These are phyloP conservation scores for Morpho helenor DNA, from an alignment of 2,888 invertebrate species.

Conservation along the genomic window DNA sequence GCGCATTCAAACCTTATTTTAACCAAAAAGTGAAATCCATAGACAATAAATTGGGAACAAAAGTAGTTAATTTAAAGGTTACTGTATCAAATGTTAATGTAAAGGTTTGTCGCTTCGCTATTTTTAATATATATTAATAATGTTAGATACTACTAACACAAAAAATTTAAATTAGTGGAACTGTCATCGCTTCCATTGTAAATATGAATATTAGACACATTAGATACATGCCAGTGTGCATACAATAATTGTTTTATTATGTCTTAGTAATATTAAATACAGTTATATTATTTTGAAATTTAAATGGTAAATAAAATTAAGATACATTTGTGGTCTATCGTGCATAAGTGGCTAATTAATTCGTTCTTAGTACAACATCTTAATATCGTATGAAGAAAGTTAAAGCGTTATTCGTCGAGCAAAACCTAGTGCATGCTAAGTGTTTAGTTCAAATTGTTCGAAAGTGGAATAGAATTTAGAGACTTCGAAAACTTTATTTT, in stretches of 20 bases:
- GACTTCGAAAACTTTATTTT: constrained; percentile 1
- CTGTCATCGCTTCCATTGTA: too few species aligned
- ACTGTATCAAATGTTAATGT: too few species aligned
- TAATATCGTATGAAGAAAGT: constrained; percentile 16
- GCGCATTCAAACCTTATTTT: too few species aligned
- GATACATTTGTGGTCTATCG: constrained; percentile 35
- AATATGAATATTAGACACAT: neutral
- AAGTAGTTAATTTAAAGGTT: too few species aligned
- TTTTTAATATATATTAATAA: too few species aligned
- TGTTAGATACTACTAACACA: too few species aligned
- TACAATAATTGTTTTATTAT: neutral
- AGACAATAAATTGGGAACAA: too few species aligned
- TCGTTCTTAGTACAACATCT: constrained; percentile 36
- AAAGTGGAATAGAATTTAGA: constrained; percentile 41
- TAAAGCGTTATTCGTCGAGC: constrained; percentile 3
- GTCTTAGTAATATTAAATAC: neutral
- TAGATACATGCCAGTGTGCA: constrained; percentile 1
- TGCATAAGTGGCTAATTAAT: constrained; percentile 52
- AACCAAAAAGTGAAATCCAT: too few species aligned
- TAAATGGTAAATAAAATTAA: too few species aligned
- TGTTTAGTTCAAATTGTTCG: constrained; percentile 34
- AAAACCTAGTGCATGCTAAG: constrained; percentile 27
- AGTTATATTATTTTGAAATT: neutral
- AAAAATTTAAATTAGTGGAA: too few species aligned
- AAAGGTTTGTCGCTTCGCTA: too few species aligned